Percentiles rank a stretch among this genome's conserved stretches.
Evolutionary conservation across 2,113 vertebrate species (phyloP).

Genomic region (Sphaerodactylus townsendi): DNA sequence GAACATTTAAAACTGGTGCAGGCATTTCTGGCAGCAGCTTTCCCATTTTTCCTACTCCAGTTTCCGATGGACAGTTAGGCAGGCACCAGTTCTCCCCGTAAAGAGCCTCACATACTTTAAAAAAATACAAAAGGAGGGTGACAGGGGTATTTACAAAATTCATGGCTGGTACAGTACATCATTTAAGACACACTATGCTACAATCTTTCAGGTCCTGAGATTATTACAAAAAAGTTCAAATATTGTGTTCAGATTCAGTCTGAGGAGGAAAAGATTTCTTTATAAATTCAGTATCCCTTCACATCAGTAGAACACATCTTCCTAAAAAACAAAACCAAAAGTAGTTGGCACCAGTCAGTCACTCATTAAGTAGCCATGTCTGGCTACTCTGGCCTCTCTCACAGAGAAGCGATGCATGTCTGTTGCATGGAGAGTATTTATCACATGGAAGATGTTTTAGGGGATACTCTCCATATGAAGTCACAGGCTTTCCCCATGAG

Average conservation of each 20-base stretch:
- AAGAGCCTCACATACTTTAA: slow-evolving; percentile 77
- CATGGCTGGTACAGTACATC: slow-evolving; percentile 87
- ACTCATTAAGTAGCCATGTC: slow-evolving; percentile 48
- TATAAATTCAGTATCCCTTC: slow-evolving; percentile 71
- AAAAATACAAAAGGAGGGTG: slow-evolving; percentile 79
- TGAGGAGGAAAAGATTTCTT: slow-evolving; percentile 68
- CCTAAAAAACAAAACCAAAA: slow-evolving; percentile 46
- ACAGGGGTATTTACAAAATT: slow-evolving; percentile 84
- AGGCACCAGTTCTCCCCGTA: slow-evolving; percentile 73
- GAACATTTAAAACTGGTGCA: slow-evolving; percentile 48
- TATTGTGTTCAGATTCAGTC: slow-evolving; percentile 78
- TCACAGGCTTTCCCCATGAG: slow-evolving; percentile 29
- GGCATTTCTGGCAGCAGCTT: slow-evolving; percentile 72
- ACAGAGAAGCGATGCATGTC: slow-evolving; percentile 3
- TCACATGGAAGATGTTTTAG: slow-evolving; percentile 29
- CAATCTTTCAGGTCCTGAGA: slow-evolving; percentile 87
- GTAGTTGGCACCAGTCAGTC: slow-evolving; percentile 47
- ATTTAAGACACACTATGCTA: slow-evolving; percentile 88
- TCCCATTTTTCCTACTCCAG: slow-evolving; percentile 69
- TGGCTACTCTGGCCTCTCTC: slow-evolving; percentile 41
- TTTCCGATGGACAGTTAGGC: slow-evolving; percentile 68
- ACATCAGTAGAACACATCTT: slow-evolving; percentile 64
- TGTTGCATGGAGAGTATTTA: slow-evolving; percentile 27
- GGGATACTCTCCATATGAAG: slow-evolving; percentile 49
- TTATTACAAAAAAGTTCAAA: slow-evolving; percentile 80